phyloP scores from a whole-genome alignment of 2,797 vertebrate genomes.

The Lepilemur septentrionalis region DNA sequence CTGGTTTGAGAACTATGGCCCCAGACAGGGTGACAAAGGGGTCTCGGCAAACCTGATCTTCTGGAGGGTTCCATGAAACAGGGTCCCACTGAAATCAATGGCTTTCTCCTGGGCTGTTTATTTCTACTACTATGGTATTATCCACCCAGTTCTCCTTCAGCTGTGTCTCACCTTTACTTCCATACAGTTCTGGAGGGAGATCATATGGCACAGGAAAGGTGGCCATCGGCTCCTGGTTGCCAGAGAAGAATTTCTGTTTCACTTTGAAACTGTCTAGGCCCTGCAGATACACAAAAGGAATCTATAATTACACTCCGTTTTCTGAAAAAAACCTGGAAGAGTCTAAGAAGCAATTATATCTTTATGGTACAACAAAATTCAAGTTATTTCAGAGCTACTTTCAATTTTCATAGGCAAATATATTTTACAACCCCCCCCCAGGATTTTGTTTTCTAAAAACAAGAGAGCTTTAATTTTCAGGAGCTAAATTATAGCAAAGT shows the following conservation, averaged over 20 bases:
- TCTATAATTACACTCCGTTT: neutral
- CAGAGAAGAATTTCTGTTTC: conserved; percentile 72
- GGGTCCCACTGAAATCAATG: accelerated
- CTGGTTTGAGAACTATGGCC: neutral
- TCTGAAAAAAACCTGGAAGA: neutral
- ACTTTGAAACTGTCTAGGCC: conserved; percentile 82
- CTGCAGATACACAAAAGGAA: conserved; percentile 69
- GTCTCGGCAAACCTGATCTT: neutral
- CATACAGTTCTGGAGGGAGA: conserved; percentile 86
- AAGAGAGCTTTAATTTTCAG: neutral
- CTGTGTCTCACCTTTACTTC: conserved; percentile 82
- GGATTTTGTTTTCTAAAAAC: conserved; percentile 19
- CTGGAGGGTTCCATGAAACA: neutral
- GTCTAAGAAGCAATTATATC: neutral
- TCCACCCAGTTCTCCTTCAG: neutral
- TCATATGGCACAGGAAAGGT: conserved; percentile 88
- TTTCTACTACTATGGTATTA: neutral
- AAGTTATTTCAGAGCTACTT: neutral
- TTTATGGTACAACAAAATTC: neutral
- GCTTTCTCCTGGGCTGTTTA: neutral
- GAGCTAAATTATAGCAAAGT: neutral
- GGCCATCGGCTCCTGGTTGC: conserved; percentile 14
- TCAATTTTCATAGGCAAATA: neutral
- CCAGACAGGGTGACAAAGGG: accelerated
- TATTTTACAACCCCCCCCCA: neutral